Evolutionary conservation across 2,888 invertebrate species (phyloP).

Genomic region (Omphaloscelis lunosa): DNA sequence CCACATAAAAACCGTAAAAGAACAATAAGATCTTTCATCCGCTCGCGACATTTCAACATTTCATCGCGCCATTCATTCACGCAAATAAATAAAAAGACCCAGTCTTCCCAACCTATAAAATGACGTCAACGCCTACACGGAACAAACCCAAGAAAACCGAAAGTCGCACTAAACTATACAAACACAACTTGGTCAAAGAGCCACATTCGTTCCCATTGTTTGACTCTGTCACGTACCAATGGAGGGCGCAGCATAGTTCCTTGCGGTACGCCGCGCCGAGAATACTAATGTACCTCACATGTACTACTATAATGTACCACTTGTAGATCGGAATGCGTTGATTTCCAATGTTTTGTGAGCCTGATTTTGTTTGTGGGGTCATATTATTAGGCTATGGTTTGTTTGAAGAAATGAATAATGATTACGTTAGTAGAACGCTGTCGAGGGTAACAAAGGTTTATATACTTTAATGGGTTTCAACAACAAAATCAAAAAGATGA

Average conservation of each 20-base stretch:
- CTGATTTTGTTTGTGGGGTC: conserved; percentile 21
- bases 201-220: conserved; percentile 55
- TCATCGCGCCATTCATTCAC: neutral
- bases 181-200: conserved; percentile 44
- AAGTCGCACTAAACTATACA: conserved; percentile 42
- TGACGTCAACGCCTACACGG: conserved; percentile 48
- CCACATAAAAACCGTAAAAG: neutral
- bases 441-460: too few species aligned
- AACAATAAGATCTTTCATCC: neutral
- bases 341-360: conserved; percentile 56
- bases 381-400: neutral
- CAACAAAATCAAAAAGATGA: too few species aligned
- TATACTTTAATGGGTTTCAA: too few species aligned
- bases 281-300: conserved; percentile 60
- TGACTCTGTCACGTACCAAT: conserved; percentile 62
- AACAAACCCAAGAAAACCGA: conserved; percentile 53
- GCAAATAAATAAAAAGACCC: neutral
- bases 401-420: neutral
- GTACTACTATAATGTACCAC: conserved; percentile 51
- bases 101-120: conserved; percentile 16
- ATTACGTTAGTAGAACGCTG: conserved; percentile 2
- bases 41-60: neutral
- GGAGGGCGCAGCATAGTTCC: conserved; percentile 67
- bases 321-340: conserved; percentile 65
- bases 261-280: conserved; percentile 55